Evolutionary conservation across 2,113 vertebrate genomes (phyloP).

Genomic region (Alethe castanea): DNA sequence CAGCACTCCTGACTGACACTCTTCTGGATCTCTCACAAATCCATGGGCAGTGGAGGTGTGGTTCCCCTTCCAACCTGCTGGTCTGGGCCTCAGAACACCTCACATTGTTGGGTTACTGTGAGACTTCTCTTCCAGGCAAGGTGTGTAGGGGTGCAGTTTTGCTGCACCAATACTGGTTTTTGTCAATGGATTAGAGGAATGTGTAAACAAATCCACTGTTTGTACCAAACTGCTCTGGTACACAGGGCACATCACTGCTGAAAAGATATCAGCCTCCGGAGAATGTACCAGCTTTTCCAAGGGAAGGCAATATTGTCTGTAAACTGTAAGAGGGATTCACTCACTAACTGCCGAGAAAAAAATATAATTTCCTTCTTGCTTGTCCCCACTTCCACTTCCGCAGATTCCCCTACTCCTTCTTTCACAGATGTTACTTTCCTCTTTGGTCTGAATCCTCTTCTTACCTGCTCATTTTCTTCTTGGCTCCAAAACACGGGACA

Average conservation of each 20-base stretch:
- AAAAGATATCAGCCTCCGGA: neutral
- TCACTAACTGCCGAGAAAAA: neutral
- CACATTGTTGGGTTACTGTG: rapidly evolving
- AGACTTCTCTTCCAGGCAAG: neutral
- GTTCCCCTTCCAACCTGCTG: neutral
- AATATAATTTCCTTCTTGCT: neutral
- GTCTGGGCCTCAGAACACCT: rapidly evolving
- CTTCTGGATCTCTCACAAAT: neutral
- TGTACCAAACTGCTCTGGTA: neutral
- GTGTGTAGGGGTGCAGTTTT: rapidly evolving
- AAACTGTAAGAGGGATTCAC: neutral
- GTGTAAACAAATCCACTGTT: neutral
- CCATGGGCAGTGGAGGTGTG: rapidly evolving
- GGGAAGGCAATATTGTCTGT: neutral
- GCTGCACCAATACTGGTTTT: neutral
- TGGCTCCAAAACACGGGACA: neutral
- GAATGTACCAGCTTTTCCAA: neutral
- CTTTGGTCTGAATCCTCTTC: neutral
- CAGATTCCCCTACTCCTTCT: neutral
- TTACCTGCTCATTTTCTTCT: neutral
- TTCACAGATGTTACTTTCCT: neutral
- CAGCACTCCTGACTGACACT: rapidly evolving
- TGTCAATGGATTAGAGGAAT: neutral
- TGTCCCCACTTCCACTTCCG: neutral
- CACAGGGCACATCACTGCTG: neutral